Base-by-base conservation (phyloP, 2,888 invertebrate genomes). In the Euplexia lucipara region DNA sequence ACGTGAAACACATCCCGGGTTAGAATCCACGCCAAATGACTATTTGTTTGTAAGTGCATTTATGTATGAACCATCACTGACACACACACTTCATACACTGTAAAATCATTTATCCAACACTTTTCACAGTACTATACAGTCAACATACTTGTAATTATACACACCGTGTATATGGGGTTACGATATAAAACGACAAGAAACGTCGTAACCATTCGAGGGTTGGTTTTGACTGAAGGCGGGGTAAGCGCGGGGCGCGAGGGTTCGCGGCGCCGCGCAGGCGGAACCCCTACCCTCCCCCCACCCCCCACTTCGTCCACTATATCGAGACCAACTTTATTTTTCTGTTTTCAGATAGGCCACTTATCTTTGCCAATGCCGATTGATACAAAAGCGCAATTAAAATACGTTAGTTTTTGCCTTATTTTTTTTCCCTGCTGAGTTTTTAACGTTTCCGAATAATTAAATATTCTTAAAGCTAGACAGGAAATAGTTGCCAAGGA, bases 191-290 rank as follows among this genome's bases (percentile, higher is more conserved):
- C 62, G 67, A 59, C 63, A 61, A 37, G 81, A 71, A 56, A 83
- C 88, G 88, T 79, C 86, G 78, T 79, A 70, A 76, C 84, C 65
- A 41, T 35, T 51, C 78, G 82, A 77, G 79, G 83, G 83, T 82
- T 78, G 75, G 85, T 75, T 76, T 78, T 77, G 85, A 90, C 90
- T 90, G 90, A 86, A 73, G 61, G 76, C 66, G 85, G 85, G 84
- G 81, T 44, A 60, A 30, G 76, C 14, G 76, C 71, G 80, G 82
- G 47, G 75, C 12, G 76, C 67, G 82, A 83, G 67, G 61, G 35
- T 3, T 42, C 6, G 67, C 70, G 88, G 88, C 88, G 86, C 83
- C 90, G 89, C 89, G 90, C 90, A 88, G 90, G 85, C 89, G 89
- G 81, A 53, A 63, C 68, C 68, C 63, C 61, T n/a, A n/a, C n/a